Conservation (phyloP, 1,140 invertebrate genomes). For the Drosophila nasuta region DNA sequence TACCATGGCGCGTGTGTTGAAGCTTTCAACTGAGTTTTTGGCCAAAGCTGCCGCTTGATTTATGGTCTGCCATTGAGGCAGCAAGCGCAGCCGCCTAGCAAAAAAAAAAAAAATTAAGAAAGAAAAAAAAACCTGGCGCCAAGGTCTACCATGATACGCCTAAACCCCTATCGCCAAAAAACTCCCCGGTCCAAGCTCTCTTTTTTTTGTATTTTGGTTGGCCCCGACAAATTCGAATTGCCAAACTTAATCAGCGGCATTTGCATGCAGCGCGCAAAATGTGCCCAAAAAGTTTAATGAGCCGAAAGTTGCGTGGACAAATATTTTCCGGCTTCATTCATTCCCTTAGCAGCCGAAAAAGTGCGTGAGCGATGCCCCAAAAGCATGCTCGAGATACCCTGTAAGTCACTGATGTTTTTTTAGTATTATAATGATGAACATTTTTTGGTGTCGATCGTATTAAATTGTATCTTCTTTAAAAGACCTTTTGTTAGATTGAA, state of each 20-base stretch:
- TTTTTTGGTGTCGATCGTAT: background rate
- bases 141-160: constrained; percentile 28
- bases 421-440: background rate
- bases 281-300: constrained; percentile 69
- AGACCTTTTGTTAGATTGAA: too few relatives aligned
- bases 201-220: background rate
- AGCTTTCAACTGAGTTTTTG: constrained; percentile 19
- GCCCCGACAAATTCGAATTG: constrained; percentile 11
- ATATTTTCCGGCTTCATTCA: constrained; percentile 64
- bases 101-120: background rate
- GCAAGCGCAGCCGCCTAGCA: constrained; percentile 47
- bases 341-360: constrained; percentile 37
- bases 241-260: constrained; percentile 66
- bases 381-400: constrained; percentile 22
- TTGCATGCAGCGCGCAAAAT: constrained; percentile 73
- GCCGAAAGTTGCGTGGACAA: constrained; percentile 67
- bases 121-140: constrained; percentile 29
- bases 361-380: constrained; percentile 69
- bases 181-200: too few relatives aligned
- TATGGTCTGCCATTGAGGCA: constrained; percentile 55
- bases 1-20: constrained; percentile 29
- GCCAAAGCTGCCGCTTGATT: constrained; percentile 57
- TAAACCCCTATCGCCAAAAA: background rate
- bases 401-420: background rate
- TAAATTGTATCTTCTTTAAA: too few relatives aligned